phyloP scores from a whole-genome alignment of 2,888 invertebrate species.

The Sussaba pulchella region DNA sequence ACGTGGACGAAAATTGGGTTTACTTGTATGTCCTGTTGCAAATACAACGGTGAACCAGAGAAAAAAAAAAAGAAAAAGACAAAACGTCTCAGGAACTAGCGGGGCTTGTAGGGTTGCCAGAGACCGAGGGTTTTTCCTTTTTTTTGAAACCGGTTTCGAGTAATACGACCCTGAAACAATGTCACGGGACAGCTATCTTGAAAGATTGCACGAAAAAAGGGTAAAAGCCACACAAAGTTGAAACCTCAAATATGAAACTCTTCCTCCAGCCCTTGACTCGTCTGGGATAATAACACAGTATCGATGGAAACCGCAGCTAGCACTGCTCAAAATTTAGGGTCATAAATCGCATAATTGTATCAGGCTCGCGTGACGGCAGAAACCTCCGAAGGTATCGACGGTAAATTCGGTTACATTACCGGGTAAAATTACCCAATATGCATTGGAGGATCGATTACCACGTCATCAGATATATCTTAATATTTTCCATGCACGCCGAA shows the following conservation, averaged over 20 bases:
- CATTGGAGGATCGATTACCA: background rate
- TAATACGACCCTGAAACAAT: constrained; percentile 42
- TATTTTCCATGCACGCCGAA: too few relatives aligned
- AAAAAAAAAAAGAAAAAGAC: background rate
- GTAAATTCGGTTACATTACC: constrained; percentile 39
- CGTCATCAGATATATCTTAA: constrained; percentile 45
- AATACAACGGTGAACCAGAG: background rate
- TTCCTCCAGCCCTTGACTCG: background rate
- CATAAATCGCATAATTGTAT: constrained; percentile 25
- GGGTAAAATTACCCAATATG: constrained; percentile 35
- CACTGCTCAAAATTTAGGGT: constrained; percentile 1
- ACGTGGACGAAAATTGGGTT: constrained; percentile 8
- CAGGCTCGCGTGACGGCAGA: constrained; percentile 35
- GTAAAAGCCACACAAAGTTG: background rate
- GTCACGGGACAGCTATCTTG: constrained; percentile 36
- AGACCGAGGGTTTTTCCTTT: background rate
- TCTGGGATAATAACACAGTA: background rate
- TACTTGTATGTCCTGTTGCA: background rate
- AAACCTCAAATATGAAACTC: background rate
- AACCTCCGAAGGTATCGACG: constrained; percentile 11
- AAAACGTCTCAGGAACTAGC: background rate
- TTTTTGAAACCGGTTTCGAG: background rate
- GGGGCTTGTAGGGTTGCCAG: constrained; percentile 10
- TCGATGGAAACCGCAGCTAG: background rate
- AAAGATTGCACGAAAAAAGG: background rate